Conservation (phyloP, 1,140 invertebrate species). For the Halictus rubicundus region DNA sequence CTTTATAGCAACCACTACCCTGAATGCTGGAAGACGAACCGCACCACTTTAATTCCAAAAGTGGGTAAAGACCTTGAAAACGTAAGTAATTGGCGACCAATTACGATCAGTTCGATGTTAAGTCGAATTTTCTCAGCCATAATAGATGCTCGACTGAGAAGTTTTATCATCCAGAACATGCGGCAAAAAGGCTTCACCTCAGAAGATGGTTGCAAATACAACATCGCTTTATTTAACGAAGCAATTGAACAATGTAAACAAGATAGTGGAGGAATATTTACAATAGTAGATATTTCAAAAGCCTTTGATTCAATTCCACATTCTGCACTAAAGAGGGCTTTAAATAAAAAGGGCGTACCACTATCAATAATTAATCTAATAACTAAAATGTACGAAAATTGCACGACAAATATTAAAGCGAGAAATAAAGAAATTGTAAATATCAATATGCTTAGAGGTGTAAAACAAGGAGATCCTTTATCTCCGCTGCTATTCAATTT, state of each 20-base stretch:
- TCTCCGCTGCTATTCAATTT: conserved; percentile 18
- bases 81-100: background rate
- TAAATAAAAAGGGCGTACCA: background rate
- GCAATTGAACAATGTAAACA: background rate
- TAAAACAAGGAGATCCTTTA: conserved; percentile 22
- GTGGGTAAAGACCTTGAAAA: background rate
- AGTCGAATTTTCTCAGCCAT: background rate
- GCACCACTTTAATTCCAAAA: conserved; percentile 14
- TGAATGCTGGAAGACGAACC: background rate
- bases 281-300: background rate
- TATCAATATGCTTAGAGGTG: conserved; percentile 1
- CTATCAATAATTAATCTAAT: background rate
- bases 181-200: conserved; percentile 12
- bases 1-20: background rate
- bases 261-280: background rate
- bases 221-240: background rate
- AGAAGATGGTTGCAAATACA: conserved; percentile 11
- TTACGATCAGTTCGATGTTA: background rate
- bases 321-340: background rate
- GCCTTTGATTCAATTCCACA: conserved; percentile 19
- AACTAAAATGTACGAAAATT: conserved; percentile 6
- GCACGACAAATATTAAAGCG: background rate
- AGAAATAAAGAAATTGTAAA: background rate
- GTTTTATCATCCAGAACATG: background rate
- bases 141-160: background rate